These are phyloP conservation scores for Meloidogyne hapla DNA, from an alignment of 1,140 invertebrate species.

Conservation along the genomic window DNA sequence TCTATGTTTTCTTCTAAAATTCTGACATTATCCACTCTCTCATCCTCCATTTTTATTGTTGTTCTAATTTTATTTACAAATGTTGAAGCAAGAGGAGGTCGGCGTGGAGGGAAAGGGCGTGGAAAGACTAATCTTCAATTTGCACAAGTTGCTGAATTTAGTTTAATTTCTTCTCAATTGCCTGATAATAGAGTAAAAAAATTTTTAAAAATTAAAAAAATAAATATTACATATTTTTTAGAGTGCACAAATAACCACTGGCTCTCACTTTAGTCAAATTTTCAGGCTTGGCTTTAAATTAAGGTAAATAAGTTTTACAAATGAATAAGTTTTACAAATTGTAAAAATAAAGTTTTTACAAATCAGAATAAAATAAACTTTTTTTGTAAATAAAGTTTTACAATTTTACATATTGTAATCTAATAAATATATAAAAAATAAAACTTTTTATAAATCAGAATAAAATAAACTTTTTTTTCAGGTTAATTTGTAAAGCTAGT, in stretches of 20 bases:
- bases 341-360: too few relatives aligned
- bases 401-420: neutral
- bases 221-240: conserved; percentile 32
- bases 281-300: conserved; percentile 63
- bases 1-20: neutral
- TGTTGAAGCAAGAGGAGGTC: conserved; percentile 55
- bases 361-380: too few relatives aligned
- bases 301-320: neutral
- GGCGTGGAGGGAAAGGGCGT: conserved; percentile 62
- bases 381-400: neutral
- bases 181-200: conserved; percentile 61
- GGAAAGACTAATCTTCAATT: conserved; percentile 63
- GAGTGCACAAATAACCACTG: conserved; percentile 62
- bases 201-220: conserved; percentile 3
- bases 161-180: conserved; percentile 55
- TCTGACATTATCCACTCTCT: neutral
- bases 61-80: neutral
- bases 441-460: too few relatives aligned
- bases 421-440: too few relatives aligned
- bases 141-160: conserved; percentile 63
- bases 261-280: conserved; percentile 59
- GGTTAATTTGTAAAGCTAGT: conserved; percentile 55
- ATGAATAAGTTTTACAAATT: too few relatives aligned
- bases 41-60: neutral
- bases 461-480: neutral